Conservation (phyloP, 35 echinoderm and acorn worm genomes). For the Apostichopus japonicus region DNA sequence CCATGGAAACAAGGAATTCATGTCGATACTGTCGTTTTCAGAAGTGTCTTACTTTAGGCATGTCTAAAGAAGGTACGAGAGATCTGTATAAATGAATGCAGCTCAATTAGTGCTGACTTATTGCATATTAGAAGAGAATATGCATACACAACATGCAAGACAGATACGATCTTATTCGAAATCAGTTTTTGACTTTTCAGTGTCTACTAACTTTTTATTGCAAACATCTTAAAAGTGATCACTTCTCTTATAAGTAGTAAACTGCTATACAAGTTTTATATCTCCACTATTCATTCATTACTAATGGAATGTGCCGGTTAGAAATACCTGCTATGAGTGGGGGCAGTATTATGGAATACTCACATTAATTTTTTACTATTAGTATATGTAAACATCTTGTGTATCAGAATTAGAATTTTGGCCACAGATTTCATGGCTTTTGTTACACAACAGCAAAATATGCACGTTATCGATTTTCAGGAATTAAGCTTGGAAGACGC, state of each 20-base stretch:
- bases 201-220: background rate
- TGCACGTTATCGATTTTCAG: constrained; percentile 34
- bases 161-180: background rate
- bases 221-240: background rate
- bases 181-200: too few relatives aligned
- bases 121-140: background rate
- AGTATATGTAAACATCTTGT: too few relatives aligned
- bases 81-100: background rate
- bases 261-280: too few relatives aligned
- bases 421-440: too few relatives aligned
- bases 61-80: constrained; percentile 94
- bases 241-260: background rate
- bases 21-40: constrained; percentile 97
- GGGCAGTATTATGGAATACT: background rate
- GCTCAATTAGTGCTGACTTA: background rate
- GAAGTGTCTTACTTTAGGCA: constrained; percentile 91
- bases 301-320: too few relatives aligned
- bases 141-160: background rate
- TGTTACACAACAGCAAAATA: background rate
- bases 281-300: too few relatives aligned
- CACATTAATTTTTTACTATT: background rate
- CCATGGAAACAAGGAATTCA: constrained; percentile 98
- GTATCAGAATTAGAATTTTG: too few relatives aligned
- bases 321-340: background rate
- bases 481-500: constrained; percentile 92